Conservation (phyloP, 2,113 vertebrate genomes). For the Falcunculus frontatus region DNA sequence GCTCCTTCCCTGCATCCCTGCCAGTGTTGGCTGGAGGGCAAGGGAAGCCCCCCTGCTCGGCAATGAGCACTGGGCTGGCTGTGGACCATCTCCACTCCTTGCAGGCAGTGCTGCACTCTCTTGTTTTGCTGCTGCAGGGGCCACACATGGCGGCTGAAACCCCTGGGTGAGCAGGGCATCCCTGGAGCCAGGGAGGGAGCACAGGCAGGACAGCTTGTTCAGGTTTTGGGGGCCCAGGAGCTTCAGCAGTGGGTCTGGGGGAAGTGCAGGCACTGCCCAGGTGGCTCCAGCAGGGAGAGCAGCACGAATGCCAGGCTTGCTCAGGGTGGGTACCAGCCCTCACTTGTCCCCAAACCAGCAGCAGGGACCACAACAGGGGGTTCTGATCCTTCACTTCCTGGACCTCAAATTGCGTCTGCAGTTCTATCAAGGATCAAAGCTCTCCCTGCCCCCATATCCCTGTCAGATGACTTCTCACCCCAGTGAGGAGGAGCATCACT, state of each 20-base stretch:
- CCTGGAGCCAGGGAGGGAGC: not conserved
- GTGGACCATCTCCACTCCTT: not conserved
- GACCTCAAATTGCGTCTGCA: not conserved
- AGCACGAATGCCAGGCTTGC: not conserved
- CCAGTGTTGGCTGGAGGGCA: not conserved
- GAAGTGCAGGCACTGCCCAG: not conserved
- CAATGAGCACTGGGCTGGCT: not conserved
- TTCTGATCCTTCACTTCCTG: not conserved
- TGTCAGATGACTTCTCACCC: not conserved
- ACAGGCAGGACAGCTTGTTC: not conserved
- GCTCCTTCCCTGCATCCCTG: not conserved
- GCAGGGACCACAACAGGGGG: not conserved
- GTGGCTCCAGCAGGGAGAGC: not conserved
- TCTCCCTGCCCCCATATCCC: not conserved
- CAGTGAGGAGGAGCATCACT: not conserved
- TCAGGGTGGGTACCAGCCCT: not conserved
- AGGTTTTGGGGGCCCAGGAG: no score
- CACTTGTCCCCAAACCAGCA: not conserved
- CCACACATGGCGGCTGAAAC: not conserved
- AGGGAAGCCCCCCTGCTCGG: fast-evolving
- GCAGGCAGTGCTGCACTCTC: not conserved
- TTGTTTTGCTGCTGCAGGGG: not conserved
- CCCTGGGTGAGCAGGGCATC: not conserved
- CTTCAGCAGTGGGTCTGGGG: not conserved
- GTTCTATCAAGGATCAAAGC: not conserved